Percentiles rank a stretch among this genome's conserved stretches.
phyloP scores from a whole-genome alignment of 2,797 vertebrate species.

The Pseudopleuronectes americanus region DNA sequence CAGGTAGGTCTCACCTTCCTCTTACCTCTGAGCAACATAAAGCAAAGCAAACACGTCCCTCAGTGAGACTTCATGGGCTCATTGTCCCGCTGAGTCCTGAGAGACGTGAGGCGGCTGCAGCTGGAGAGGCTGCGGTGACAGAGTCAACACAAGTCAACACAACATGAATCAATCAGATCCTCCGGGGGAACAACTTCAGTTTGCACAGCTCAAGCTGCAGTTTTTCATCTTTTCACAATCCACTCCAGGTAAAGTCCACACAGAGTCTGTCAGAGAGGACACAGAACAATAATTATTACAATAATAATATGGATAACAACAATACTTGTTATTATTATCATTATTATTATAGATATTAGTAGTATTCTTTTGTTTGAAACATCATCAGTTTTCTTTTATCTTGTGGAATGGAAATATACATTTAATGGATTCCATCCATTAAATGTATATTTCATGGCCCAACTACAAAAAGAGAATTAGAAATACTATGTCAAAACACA shows the following conservation, averaged over 20 bases:
- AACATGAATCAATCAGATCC: slow-evolving; percentile 46
- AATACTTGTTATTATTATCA: no score
- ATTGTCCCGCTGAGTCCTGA: slow-evolving; percentile 44
- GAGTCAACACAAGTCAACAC: slow-evolving; percentile 43
- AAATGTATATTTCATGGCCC: no score
- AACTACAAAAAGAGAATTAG: no score
- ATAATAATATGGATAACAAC: no score
- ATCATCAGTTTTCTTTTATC: no score
- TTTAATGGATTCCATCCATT: no score
- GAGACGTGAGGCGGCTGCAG: slow-evolving; percentile 38
- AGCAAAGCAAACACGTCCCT: slow-evolving; percentile 41
- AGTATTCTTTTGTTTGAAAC: no score
- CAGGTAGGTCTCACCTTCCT: slow-evolving; percentile 36
- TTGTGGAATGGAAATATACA: no score
- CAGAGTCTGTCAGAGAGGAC: neutral
- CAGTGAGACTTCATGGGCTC: slow-evolving; percentile 20
- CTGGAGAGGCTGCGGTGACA: slow-evolving; percentile 32
- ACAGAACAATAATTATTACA: neutral
- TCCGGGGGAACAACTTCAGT: slow-evolving; percentile 40
- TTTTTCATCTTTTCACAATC: slow-evolving; percentile 42
- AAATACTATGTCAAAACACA: no score
- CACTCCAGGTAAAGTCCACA: slow-evolving; percentile 9
- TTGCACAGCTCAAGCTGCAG: slow-evolving; percentile 41
- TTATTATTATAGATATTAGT: no score
- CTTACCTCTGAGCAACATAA: slow-evolving; percentile 33